Base-by-base conservation (phyloP, 64 coral and sea anemone genomes). In the Platygyra sinensis region DNA sequence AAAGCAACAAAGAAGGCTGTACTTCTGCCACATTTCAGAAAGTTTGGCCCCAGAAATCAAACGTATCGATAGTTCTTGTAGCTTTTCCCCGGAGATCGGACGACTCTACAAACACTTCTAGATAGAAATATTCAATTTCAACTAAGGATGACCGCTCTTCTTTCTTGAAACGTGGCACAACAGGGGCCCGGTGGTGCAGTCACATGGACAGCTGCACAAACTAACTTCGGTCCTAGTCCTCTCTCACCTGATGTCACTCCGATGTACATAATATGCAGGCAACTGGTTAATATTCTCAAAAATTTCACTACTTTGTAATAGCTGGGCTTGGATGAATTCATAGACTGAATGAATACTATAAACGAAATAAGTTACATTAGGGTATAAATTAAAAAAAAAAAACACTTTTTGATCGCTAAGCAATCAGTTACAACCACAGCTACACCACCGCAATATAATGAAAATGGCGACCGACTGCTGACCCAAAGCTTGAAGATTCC, bases 101-200 rank as follows among this genome's bases (percentile, higher is more conserved):
- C 22, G 6, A 85, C 3, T 69, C 14, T 51, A 33, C 22, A 51
- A 18, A 64, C 27, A 84, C 49, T 49, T 28, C 36, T 22, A 11
- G 24, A 49, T 22, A 67, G 24, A 51, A 9, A 85, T 29, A 67
- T 8, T 28, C 81, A 85, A 63, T n/a, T 36, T 83, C 80, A 67
- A 65, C 8, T 69, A 12, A 36, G 64, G n/a, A 72, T 18, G 17
- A 32, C 60, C 52, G 57, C 60, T n/a, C n/a, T 39, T 63, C 1
- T 38, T 71, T 50, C 81, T n/a, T 85, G 81, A 85, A 52, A 85
- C 81, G 81, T 85, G 81, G 81, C 81, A 85, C 63, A 51, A 85
- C 50, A 20, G 52, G 24, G 22, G n/a, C 24, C 11, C 22, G 38
- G 42, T 8, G 24, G 62, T 71, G 22, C 38, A 5, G 80, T 83